These are phyloP conservation scores for Drosophila affinis DNA, from an alignment of 2,888 invertebrate genomes.

Conservation along the genomic window DNA sequence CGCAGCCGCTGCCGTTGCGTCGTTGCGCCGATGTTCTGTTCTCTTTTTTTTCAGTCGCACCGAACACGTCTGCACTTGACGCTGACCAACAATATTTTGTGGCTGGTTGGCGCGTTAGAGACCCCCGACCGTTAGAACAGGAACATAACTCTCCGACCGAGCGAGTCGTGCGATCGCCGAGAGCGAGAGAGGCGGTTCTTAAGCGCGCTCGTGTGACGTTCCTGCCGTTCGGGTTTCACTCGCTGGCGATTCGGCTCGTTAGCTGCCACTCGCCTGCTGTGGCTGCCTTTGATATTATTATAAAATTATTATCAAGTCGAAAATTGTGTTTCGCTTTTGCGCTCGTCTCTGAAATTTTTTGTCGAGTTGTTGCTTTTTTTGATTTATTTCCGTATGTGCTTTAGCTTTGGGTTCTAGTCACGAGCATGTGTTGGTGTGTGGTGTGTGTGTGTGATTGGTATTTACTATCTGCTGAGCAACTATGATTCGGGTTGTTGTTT, in stretches of 20 bases:
- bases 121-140: slow-evolving; percentile 64
- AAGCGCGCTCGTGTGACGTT: slow-evolving; percentile 33
- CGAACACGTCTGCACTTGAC: slow-evolving; percentile 47
- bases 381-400: slow-evolving; percentile 39
- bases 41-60: slow-evolving; percentile 1
- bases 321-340: slow-evolving; percentile 45
- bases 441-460: slow-evolving; percentile 30
- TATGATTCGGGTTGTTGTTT: slow-evolving; percentile 44
- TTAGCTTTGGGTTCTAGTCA: slow-evolving; percentile 20
- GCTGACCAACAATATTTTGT: slow-evolving; percentile 51
- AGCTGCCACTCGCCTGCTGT: slow-evolving; percentile 24
- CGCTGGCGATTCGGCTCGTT: slow-evolving; percentile 28
- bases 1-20: slow-evolving; percentile 23
- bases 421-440: slow-evolving; percentile 26
- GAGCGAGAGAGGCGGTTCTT: slow-evolving; percentile 31
- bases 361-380: slow-evolving; percentile 33
- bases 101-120: slow-evolving; percentile 22
- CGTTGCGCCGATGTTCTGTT: slow-evolving; percentile 7
- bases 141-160: slow-evolving; percentile 27
- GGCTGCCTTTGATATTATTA: slow-evolving; percentile 50
- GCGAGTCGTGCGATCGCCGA: slow-evolving; percentile 4
- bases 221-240: slow-evolving; percentile 45
- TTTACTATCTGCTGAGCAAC: slow-evolving; percentile 46
- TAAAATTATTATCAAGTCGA: slow-evolving; percentile 63
- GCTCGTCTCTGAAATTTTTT: slow-evolving; percentile 2